Percentiles rank a stretch among this genome's conserved stretches.
phyloP scores from a whole-genome alignment of 2,113 vertebrate species.

The Aplodontia rufa region DNA sequence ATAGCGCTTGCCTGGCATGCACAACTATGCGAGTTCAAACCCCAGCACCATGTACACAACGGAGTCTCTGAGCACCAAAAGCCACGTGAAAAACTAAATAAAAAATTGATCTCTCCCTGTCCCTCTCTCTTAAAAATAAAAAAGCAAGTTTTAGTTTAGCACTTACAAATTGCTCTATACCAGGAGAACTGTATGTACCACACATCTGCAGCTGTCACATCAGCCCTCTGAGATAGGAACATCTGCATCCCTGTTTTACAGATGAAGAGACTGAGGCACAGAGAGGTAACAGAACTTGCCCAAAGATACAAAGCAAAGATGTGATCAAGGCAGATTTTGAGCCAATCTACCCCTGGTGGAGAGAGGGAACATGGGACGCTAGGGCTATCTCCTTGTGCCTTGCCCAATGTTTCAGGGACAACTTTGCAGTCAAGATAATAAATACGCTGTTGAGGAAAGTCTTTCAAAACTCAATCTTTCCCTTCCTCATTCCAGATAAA shows the following conservation, averaged over 20 bases:
- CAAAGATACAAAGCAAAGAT: background rate
- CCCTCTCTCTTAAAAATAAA: too few species aligned
- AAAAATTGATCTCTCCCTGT: too few species aligned
- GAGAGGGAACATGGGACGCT: too few species aligned
- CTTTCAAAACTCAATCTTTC: slow-evolving; percentile 19
- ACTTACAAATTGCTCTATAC: background rate
- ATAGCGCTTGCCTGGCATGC: too few species aligned
- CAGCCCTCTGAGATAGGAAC: background rate
- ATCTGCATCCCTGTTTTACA: background rate
- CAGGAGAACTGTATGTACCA: background rate
- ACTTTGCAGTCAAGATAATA: slow-evolving; percentile 50
- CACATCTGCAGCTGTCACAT: background rate
- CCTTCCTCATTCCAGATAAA: slow-evolving; percentile 81
- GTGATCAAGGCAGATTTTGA: background rate
- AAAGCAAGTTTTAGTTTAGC: background rate
- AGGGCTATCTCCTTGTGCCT: background rate
- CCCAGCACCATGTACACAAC: too few species aligned
- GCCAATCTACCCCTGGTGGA: too few species aligned
- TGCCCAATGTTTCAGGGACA: background rate
- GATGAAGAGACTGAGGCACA: background rate
- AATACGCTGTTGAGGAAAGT: slow-evolving; percentile 50
- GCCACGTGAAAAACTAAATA: too few species aligned
- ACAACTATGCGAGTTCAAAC: too few species aligned
- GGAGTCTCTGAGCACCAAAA: too few species aligned
- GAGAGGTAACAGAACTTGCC: background rate